phyloP scores from a whole-genome alignment of 2,797 vertebrate species.

The Echeneis naucrates region DNA sequence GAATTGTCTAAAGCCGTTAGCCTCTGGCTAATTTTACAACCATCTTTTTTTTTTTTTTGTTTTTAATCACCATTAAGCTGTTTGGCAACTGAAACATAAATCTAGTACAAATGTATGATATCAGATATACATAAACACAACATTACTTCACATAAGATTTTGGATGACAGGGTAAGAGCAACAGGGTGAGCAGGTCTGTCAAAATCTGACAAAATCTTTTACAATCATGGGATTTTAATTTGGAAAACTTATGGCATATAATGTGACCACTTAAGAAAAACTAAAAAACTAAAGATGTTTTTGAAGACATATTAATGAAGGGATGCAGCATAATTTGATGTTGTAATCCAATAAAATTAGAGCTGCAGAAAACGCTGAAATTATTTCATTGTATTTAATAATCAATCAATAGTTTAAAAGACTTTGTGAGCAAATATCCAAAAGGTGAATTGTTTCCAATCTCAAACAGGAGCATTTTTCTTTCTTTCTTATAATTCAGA shows the following conservation, averaged over 20 bases:
- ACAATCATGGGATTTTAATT: background rate
- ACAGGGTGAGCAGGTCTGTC: background rate
- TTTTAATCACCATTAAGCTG: conserved; percentile 10
- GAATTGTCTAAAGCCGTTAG: conserved; percentile 15
- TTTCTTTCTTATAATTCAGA: too few relatives aligned
- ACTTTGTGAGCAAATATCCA: background rate
- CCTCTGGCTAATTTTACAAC: conserved; percentile 28
- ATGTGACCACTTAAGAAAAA: background rate
- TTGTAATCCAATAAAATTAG: background rate
- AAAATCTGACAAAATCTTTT: background rate
- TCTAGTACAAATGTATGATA: background rate
- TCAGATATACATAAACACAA: too few relatives aligned
- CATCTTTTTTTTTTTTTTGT: conserved; percentile 13
- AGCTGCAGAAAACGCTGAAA: background rate
- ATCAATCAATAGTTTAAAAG: background rate
- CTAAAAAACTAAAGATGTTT: too few relatives aligned
- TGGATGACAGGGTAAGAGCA: background rate
- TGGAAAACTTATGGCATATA: background rate
- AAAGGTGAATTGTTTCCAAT: background rate
- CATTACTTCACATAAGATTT: too few relatives aligned
- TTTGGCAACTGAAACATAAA: conserved; percentile 10
- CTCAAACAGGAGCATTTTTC: background rate
- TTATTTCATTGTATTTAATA: too few relatives aligned
- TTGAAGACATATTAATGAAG: conserved; percentile 3
- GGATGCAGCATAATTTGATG: background rate